Conservation (phyloP, 35 echinoderm and acorn worm genomes). For the Apostichopus californicus region DNA sequence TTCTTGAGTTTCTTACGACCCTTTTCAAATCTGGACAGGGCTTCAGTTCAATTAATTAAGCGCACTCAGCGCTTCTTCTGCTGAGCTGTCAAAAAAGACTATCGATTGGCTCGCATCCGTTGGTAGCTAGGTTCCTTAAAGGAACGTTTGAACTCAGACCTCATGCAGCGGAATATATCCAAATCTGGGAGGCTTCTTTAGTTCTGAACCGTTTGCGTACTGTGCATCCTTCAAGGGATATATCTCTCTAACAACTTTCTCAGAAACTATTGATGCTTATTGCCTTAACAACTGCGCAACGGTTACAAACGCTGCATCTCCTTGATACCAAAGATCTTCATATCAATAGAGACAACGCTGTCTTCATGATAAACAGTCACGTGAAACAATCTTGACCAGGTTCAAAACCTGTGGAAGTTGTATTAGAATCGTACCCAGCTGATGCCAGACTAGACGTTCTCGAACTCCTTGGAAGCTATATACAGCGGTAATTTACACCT, state of each 20-base stretch:
- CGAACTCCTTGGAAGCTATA: neutral
- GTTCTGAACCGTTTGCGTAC: constrained; percentile 34
- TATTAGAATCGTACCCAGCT: no score
- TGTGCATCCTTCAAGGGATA: neutral
- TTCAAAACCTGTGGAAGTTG: neutral
- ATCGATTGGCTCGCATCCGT: neutral
- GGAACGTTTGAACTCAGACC: constrained; percentile 35
- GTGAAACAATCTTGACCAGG: constrained; percentile 10
- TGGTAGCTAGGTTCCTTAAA: constrained; percentile 39
- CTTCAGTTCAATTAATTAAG: constrained; percentile 59
- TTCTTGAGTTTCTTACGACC: constrained; percentile 33
- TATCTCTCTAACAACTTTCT: constrained; percentile 27
- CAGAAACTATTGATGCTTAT: constrained; percentile 45
- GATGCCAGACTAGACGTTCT: neutral
- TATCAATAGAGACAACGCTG: neutral
- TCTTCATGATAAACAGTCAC: constrained; percentile 3
- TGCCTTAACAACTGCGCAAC: constrained; percentile 30
- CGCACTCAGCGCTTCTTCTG: neutral
- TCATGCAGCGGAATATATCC: neutral
- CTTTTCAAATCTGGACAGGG: constrained; percentile 16
- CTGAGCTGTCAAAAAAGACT: neutral
- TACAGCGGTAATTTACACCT: neutral
- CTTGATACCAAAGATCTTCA: neutral
- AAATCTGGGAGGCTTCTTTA: constrained; percentile 44
- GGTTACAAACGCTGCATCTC: constrained; percentile 30